Evolutionary conservation across 1,140 invertebrate species (phyloP), one percentile per base, ranked within the genome.

Genomic region (Apis laboriosa): DNA sequence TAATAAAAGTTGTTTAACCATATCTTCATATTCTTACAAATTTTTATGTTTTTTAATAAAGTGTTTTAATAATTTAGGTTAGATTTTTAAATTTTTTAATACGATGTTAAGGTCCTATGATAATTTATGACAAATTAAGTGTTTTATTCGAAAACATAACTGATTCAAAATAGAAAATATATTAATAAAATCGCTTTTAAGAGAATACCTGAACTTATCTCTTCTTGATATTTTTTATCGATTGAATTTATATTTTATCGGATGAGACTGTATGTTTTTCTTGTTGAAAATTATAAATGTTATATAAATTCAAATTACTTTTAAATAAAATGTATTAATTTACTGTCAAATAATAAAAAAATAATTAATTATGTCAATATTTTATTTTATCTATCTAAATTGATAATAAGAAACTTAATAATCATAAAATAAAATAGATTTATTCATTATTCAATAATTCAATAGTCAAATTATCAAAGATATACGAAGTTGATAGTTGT

Each of bases 401-500:
- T 11, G 7, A 7, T 43, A 43, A 43, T 43, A 5, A 0, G 4
- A 43, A 21, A 58, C 24, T 1, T 58, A 64, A 13, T 43, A 19
- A n/a, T 28, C 9, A 12, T 55, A 21, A 77, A 66, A 28, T 68
- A 70, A 43, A 55, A 19, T 51, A 17, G 34, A 61, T 61, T 13
- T 63, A 75, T 49, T 51, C 17, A 24, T 13, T 63, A 51, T 49
- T 51, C 17, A 24, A 19, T 12, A 19, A 19, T n/a, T 9, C 34
- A n/a, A 21, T 3, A 11, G 15, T 81, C 53, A 1, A n/a, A 34
- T 34, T 7, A 28, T 68, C 56, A 19, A 51, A n/a, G 60, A 24
- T 73, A 49, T 21, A 17, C 53, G 7, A 15, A 63, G 71, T 64
- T 28, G 80, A 77, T 63, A 83, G 63, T 85, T 78, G 60, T 70